Conservation (phyloP, 2,888 invertebrate genomes). For the Rhyacophila evoluta region DNA sequence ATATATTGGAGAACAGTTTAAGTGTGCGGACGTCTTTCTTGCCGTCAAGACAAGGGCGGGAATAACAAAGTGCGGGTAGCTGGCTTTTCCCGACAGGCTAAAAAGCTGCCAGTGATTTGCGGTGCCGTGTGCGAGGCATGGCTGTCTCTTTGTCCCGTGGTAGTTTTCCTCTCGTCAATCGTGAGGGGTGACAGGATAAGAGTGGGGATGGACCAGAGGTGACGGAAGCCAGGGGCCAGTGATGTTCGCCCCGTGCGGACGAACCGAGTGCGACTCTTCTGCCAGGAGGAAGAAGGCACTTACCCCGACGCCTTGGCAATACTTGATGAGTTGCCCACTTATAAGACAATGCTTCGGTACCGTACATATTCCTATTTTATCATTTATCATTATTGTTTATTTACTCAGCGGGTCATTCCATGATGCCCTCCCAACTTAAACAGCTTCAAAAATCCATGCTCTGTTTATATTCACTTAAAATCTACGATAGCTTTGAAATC, state of each 20-base stretch:
- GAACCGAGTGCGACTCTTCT: slow-evolving; percentile 31
- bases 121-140: background rate
- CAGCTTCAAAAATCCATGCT: no score
- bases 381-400: background rate
- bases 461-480: no score
- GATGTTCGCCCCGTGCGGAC: slow-evolving; percentile 47
- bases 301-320: slow-evolving; percentile 70
- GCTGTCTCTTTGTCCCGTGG: background rate
- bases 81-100: background rate
- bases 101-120: slow-evolving; percentile 20
- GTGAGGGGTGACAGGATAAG: background rate
- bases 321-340: slow-evolving; percentile 73
- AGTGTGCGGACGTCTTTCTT: background rate
- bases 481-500: no score
- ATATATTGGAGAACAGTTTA: background rate
- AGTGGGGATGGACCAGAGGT: slow-evolving; percentile 5
- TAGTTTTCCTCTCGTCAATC: slow-evolving; percentile 22
- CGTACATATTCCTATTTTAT: slow-evolving; percentile 59
- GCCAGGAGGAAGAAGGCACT: slow-evolving; percentile 63
- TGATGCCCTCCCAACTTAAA: no score
- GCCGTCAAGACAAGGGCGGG: background rate
- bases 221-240: slow-evolving; percentile 33
- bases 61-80: background rate
- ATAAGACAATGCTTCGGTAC: slow-evolving; percentile 72
- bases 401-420: background rate